A percentile compares a stretch with the other conserved stretches of the same genome.
Conservation (phyloP, 1,140 invertebrate species). For the Zaprionus tsacasi region DNA sequence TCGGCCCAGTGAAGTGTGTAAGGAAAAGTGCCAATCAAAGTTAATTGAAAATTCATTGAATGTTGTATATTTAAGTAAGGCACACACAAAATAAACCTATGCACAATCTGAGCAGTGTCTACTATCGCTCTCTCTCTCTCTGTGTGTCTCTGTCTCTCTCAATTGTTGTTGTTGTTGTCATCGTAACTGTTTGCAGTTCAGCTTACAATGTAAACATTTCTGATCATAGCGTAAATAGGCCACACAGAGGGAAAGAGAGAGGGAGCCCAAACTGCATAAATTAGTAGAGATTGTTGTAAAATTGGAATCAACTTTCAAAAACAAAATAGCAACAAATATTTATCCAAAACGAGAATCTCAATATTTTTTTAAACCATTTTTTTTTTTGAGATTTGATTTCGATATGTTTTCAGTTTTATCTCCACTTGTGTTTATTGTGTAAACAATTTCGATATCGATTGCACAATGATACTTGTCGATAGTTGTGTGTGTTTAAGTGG, state of each 20-base stretch:
- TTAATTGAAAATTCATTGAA: conserved; percentile 83
- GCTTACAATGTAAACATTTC: conserved; percentile 78
- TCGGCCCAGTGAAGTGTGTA: conserved; percentile 52
- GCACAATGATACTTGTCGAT: neutral
- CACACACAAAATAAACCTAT: conserved; percentile 67
- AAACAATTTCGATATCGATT: neutral
- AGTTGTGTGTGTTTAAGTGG: neutral
- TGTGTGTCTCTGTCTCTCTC: neutral
- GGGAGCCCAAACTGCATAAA: conserved; percentile 35
- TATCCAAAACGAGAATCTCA: neutral
- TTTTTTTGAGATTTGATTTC: neutral
- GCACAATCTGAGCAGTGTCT: conserved; percentile 31
- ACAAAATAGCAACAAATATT: neutral
- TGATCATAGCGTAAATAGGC: conserved; percentile 69
- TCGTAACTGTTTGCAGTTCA: conserved; percentile 61
- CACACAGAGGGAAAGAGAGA: conserved; percentile 5
- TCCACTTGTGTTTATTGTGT: neutral
- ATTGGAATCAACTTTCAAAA: conserved; percentile 11
- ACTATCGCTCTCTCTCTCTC: conserved; percentile 16
- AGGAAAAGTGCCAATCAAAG: conserved; percentile 81
- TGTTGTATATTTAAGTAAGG: conserved; percentile 78
- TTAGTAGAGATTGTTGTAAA: conserved; percentile 31
- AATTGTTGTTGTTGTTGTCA: conserved; percentile 39
- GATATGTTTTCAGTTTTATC: neutral
- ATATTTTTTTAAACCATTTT: neutral